Evolutionary conservation across 2,888 invertebrate genomes (phyloP).

Genomic region (Galeruca laticollis): DNA sequence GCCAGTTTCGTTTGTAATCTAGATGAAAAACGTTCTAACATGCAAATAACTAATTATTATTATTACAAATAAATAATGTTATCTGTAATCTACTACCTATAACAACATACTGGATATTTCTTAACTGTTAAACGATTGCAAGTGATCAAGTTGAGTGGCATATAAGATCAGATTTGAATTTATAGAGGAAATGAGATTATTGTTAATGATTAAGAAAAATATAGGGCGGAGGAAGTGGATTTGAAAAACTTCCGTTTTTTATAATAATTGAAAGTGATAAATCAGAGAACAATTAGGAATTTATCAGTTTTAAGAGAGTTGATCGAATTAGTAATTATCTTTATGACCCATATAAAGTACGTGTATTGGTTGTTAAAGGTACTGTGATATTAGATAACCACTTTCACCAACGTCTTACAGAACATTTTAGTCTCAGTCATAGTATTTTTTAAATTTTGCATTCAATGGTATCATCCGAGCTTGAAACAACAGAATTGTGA

Average conservation of each 20-base stretch:
- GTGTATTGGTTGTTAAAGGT: not conserved
- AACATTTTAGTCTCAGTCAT: too few species aligned
- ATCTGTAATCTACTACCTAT: constrained; percentile 26
- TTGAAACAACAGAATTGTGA: too few species aligned
- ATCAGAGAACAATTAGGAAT: not conserved
- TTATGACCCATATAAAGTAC: not conserved
- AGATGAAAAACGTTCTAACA: constrained; percentile 11
- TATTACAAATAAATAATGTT: constrained; percentile 27
- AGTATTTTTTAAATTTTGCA: too few species aligned
- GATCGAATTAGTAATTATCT: not conserved
- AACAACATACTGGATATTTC: constrained; percentile 34
- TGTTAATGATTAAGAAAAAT: constrained; percentile 24
- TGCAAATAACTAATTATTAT: constrained; percentile 25
- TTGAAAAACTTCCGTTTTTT: constrained; percentile 22
- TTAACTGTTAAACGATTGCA: constrained; percentile 29
- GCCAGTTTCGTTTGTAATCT: not conserved
- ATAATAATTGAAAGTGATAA: constrained; percentile 11
- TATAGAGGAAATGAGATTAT: constrained; percentile 33
- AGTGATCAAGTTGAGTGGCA: constrained; percentile 34
- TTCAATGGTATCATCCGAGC: too few species aligned
- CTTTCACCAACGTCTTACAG: too few species aligned
- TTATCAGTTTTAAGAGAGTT: not conserved
- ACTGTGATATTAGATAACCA: not conserved
- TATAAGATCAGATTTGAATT: constrained; percentile 32
- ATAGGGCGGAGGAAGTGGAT: constrained; percentile 30